A percentile compares a stretch with the other conserved stretches of the same genome.
Conservation (phyloP, 2,113 vertebrate genomes). For the Microcebus tavaratra region DNA sequence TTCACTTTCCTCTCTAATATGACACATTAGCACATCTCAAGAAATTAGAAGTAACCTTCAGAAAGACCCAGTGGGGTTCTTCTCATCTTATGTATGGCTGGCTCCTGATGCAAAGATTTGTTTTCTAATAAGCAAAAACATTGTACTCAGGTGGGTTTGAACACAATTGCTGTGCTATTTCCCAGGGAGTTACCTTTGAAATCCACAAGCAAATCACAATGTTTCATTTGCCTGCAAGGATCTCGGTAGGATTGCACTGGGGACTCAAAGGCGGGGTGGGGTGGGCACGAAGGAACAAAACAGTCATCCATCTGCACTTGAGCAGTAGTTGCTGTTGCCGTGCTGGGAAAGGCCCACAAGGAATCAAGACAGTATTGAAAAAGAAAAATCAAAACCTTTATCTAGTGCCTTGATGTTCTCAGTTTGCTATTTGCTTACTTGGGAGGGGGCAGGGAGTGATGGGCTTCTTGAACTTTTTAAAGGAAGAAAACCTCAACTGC, state of each 20-base stretch:
- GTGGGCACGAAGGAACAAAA: background rate
- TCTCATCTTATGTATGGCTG: background rate
- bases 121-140: conserved; percentile 56
- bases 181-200: conserved; percentile 58
- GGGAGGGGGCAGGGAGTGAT: background rate
- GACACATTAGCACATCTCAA: background rate
- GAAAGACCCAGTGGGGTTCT: background rate
- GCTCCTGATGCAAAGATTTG: background rate
- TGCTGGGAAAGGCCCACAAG: background rate
- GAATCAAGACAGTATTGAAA: background rate
- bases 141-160: conserved; percentile 37
- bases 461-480: background rate
- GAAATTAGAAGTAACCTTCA: background rate
- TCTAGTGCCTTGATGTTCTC: background rate
- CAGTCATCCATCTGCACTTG: background rate
- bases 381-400: background rate
- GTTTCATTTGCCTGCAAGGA: background rate
- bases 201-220: conserved; percentile 63
- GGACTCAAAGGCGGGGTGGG: background rate
- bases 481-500: background rate
- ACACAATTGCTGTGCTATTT: conserved; percentile 37
- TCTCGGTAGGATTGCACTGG: conserved; percentile 10
- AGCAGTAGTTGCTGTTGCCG: background rate
- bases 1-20: background rate
- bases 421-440: background rate